phyloP scores from a whole-genome alignment of 2,797 vertebrate genomes.

The Myotis planiceps region DNA sequence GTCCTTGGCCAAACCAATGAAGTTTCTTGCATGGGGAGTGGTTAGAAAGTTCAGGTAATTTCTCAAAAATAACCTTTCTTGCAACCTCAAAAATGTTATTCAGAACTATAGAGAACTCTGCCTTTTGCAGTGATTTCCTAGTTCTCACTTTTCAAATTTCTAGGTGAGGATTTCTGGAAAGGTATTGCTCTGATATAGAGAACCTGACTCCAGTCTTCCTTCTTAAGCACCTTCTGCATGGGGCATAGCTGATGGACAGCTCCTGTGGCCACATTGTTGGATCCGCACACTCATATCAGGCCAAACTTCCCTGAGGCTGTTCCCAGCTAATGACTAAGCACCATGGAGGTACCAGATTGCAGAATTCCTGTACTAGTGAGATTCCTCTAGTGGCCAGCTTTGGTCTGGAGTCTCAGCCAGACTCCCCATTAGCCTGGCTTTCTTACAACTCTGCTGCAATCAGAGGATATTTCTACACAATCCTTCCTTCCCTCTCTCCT shows the following conservation, averaged over 20 bases:
- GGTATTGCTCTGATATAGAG: neutral
- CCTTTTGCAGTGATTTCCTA: neutral
- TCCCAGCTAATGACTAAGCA: neutral
- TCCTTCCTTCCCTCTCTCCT: neutral
- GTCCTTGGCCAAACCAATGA: neutral
- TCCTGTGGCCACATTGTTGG: neutral
- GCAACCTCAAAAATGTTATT: neutral
- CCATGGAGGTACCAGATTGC: neutral
- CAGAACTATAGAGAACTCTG: neutral
- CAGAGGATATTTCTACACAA: neutral
- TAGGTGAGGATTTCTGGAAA: neutral
- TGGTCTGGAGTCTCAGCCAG: neutral
- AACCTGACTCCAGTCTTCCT: neutral
- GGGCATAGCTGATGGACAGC: neutral
- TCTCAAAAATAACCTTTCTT: neutral
- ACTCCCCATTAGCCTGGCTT: neutral
- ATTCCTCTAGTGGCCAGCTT: neutral
- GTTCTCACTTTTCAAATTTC: neutral
- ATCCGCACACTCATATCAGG: neutral
- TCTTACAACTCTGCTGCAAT: neutral
- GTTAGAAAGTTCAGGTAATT: neutral
- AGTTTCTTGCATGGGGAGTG: neutral
- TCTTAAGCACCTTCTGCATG: neutral
- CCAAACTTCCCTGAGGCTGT: neutral
- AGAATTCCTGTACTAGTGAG: neutral